Evolutionary conservation across 23 tunicate genomes (phyloP).

Genomic region (Styela clava): DNA sequence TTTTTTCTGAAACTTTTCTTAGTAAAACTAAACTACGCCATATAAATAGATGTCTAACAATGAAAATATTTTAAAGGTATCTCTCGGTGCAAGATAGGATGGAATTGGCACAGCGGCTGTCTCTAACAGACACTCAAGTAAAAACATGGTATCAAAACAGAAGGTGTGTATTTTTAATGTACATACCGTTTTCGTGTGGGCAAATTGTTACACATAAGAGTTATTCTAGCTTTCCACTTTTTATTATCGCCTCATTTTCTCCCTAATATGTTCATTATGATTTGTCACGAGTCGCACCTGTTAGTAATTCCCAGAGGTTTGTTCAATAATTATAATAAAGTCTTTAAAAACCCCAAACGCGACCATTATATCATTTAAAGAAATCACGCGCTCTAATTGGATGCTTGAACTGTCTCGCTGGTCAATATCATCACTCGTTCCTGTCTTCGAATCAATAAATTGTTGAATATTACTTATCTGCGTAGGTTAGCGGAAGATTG

Average conservation of each 20-base stretch:
- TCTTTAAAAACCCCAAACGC: not conserved
- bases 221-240: not conserved
- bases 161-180: conserved; percentile 56
- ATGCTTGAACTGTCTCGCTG: too few relatives aligned
- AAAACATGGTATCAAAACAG: conserved; percentile 94
- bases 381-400: not conserved
- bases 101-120: conserved; percentile 55
- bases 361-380: not conserved
- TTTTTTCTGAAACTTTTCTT: too few relatives aligned
- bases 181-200: not conserved
- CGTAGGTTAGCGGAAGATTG: too few relatives aligned
- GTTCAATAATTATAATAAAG: not conserved
- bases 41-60: too few relatives aligned
- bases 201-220: not conserved
- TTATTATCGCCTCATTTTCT: not conserved
- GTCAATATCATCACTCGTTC: too few relatives aligned
- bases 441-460: too few relatives aligned
- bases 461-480: too few relatives aligned
- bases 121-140: conserved; percentile 70
- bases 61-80: too few relatives aligned
- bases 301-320: not conserved
- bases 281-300: not conserved
- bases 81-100: conserved; percentile 63
- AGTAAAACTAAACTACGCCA: too few relatives aligned
- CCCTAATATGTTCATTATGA: not conserved